phyloP scores from a whole-genome alignment of 2,113 vertebrate genomes.

The Eira barbara region DNA sequence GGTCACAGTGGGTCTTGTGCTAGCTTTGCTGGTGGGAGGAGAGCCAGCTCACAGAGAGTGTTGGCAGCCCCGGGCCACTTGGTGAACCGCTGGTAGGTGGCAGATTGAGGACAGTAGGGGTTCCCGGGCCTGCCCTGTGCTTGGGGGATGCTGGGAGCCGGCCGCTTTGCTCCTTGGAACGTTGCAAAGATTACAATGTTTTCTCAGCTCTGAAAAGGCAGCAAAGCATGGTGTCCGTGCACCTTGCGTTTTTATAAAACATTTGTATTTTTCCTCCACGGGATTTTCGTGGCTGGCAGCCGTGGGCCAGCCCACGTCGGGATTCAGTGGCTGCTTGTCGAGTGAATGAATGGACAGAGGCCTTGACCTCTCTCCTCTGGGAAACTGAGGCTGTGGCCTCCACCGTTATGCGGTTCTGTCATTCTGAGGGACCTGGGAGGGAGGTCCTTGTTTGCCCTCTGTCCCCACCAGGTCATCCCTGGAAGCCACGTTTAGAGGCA shows the following conservation, averaged over 20 bases:
- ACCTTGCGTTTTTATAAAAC: neutral
- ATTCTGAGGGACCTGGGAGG: neutral
- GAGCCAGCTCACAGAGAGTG: no score
- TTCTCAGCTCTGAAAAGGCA: neutral
- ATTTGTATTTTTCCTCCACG: neutral
- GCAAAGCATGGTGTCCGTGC: fast-evolving
- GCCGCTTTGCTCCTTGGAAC: neutral
- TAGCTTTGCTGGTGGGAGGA: neutral
- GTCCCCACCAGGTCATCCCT: neutral
- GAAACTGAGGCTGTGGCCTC: neutral
- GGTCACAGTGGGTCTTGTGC: neutral
- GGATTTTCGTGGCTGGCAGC: neutral
- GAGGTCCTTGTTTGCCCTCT: neutral
- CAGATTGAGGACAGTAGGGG: neutral
- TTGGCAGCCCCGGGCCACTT: neutral
- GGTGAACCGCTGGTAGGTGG: fast-evolving
- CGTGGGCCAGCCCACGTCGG: neutral
- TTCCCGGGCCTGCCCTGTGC: neutral
- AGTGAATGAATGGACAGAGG: neutral
- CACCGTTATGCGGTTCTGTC: fast-evolving
- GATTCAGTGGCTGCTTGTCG: neutral
- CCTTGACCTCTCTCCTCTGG: neutral
- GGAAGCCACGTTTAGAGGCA: neutral
- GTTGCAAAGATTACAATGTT: neutral
- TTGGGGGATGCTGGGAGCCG: fast-evolving